A percentile compares a stretch with the other conserved stretches of the same genome.
These are phyloP conservation scores for Leucophenga maculata DNA, from an alignment of 2,888 invertebrate species.

Conservation along the genomic window DNA sequence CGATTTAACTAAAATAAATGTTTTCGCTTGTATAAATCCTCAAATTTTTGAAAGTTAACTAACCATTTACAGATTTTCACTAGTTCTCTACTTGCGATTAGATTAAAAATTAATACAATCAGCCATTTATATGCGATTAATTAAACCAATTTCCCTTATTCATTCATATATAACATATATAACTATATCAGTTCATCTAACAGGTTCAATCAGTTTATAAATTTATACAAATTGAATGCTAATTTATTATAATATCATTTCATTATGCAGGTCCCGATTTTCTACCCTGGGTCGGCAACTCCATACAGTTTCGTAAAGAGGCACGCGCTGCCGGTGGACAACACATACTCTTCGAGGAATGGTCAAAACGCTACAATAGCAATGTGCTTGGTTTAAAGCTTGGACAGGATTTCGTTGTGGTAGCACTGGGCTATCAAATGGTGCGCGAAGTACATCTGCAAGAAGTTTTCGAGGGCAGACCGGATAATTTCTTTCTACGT, in stretches of 20 bases:
- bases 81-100: too few relatives aligned
- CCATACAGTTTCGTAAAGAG: conserved; percentile 64
- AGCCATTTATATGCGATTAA: too few relatives aligned
- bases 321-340: conserved; percentile 72
- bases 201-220: background rate
- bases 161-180: background rate
- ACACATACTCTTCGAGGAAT: conserved; percentile 73
- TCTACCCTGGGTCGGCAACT: conserved; percentile 70
- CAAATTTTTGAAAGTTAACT: too few relatives aligned
- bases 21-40: too few relatives aligned
- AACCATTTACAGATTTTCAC: too few relatives aligned
- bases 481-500: conserved; percentile 78
- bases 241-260: background rate
- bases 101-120: too few relatives aligned
- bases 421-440: conserved; percentile 74
- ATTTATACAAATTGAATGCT: background rate
- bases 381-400: conserved; percentile 76
- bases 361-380: conserved; percentile 73
- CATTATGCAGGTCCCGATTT: conserved; percentile 64
- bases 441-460: conserved; percentile 74
- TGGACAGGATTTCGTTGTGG: conserved; percentile 74
- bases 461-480: conserved; percentile 78
- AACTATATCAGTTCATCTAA: background rate
- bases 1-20: too few relatives aligned
- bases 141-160: background rate